Evolutionary conservation across 2,888 invertebrate genomes (phyloP).

Genomic region (Metellina segmentata): DNA sequence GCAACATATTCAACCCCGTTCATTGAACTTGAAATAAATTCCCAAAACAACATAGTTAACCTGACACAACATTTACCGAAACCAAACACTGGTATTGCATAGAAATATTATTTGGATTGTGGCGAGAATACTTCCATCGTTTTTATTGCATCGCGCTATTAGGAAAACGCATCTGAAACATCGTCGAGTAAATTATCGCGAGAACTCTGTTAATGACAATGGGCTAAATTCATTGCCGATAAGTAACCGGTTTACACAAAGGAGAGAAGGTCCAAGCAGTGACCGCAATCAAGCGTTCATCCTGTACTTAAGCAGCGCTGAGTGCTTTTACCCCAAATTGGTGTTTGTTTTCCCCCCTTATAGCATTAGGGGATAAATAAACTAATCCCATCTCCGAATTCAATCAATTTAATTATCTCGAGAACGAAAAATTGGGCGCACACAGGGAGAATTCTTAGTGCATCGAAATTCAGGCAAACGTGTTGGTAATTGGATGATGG

Average conservation of each 20-base stretch:
- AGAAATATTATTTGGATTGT: no score
- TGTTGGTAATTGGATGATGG: conserved; percentile 74
- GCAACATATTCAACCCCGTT: no score
- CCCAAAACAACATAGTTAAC: no score
- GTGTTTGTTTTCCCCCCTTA: conserved; percentile 71
- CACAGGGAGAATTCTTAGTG: conserved; percentile 18
- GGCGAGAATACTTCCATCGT: background rate
- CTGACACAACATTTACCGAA: no score
- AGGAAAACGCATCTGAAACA: conserved; percentile 50
- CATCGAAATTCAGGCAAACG: conserved; percentile 69
- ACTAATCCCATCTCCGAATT: conserved; percentile 71
- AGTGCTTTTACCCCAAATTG: conserved; percentile 73
- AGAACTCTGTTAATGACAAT: conserved; percentile 67
- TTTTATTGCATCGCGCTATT: conserved; percentile 36
- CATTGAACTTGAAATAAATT: no score
- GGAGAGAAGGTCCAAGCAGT: conserved; percentile 24
- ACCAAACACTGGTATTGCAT: no score
- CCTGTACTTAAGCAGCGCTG: conserved; percentile 65
- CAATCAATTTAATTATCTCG: conserved; percentile 74
- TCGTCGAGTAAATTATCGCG: conserved; percentile 52
- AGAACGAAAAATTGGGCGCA: conserved; percentile 67
- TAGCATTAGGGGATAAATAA: conserved; percentile 74
- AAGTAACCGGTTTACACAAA: conserved; percentile 66
- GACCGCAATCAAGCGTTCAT: conserved; percentile 69
- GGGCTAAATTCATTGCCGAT: conserved; percentile 64